A percentile compares a stretch with the other conserved stretches of the same genome.
These are phyloP conservation scores for Leucoraja ocellata DNA, from an alignment of 2,797 vertebrate species.

Conservation along the genomic window DNA sequence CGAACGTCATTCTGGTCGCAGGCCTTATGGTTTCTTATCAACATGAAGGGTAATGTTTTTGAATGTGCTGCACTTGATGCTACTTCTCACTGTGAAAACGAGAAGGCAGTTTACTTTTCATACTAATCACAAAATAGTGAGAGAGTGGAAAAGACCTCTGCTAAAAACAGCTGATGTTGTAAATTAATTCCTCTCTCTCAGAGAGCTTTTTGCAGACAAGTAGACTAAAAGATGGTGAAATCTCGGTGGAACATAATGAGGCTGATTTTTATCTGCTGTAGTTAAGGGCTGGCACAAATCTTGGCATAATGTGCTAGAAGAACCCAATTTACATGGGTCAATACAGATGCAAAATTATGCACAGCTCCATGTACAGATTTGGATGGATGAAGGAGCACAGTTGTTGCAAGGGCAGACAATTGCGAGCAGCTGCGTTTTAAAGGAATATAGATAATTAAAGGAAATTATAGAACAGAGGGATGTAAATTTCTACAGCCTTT, in stretches of 20 bases:
- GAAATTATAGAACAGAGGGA: slow-evolving; percentile 10
- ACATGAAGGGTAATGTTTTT: not conserved
- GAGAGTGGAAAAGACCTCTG: not conserved
- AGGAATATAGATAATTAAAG: slow-evolving; percentile 29
- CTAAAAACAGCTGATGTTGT: not conserved
- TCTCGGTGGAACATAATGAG: not conserved
- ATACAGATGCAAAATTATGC: slow-evolving; percentile 12
- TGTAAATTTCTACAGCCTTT: not conserved
- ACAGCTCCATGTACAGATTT: slow-evolving; percentile 27
- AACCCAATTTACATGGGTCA: not conserved
- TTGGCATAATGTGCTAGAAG: slow-evolving; percentile 21
- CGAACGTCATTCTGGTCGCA: not conserved
- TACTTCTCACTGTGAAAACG: not conserved
- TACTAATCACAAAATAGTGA: not conserved
- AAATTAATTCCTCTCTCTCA: not conserved
- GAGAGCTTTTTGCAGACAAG: not conserved
- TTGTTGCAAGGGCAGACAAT: not conserved
- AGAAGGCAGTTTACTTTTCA: not conserved
- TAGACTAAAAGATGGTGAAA: not conserved
- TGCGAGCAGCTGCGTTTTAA: slow-evolving; percentile 23
- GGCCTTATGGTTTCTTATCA: slow-evolving; percentile 10
- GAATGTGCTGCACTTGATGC: not conserved
- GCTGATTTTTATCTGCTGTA: not conserved
- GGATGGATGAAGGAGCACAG: slow-evolving; percentile 31
- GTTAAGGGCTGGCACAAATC: not conserved